Evolutionary conservation across 1,140 invertebrate species (phyloP), one percentile per base, ranked within the genome.

Genomic region (Marisa cornuarietis): DNA sequence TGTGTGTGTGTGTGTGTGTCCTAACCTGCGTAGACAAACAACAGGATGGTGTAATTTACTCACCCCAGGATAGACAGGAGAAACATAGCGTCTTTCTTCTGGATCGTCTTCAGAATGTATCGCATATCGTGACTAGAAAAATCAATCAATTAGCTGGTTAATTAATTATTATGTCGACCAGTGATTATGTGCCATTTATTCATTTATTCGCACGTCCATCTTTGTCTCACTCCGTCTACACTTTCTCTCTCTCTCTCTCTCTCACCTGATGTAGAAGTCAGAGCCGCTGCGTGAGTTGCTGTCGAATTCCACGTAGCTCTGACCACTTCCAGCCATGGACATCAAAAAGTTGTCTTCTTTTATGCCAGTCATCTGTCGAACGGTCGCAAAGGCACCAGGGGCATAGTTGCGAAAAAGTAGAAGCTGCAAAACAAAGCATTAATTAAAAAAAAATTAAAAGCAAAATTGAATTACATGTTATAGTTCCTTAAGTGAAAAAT

Each of bases 1-100:
- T 31, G 69, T 71, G 69, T 42, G 69, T 71, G 69, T 42, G 26
- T 31, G 26, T 71, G 68, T 26, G 68, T 71, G 68, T 31, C 16
- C 20, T 9, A 24, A 26, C 31, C 31, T 71, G 69, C 51, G 26
- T 24, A 26, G n/a, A 26, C 22, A 26, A 49, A 51, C 0, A 58
- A 14, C 54, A 58, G 11, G 54, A 1, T 11, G 16, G 16, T 58
- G 54, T 18, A 14, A 8, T 18, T 18, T 58, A 58, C 54, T 58
- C 54, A 58, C 54, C 54, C 54, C 54, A 58, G 54, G 16, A 58
- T 58, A 58, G 54, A 58, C 54, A 58, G 54, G 16, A 58, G 54
- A 58, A 58, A 58, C 16, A 58, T 3, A 5, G 54, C 54, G 54
- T 58, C 54, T 14, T 18, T 58, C 54, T 58, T 58, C 54, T 71